These are phyloP conservation scores for Bruchidius siliquastri DNA, from an alignment of 2,888 invertebrate genomes.

Conservation along the genomic window DNA sequence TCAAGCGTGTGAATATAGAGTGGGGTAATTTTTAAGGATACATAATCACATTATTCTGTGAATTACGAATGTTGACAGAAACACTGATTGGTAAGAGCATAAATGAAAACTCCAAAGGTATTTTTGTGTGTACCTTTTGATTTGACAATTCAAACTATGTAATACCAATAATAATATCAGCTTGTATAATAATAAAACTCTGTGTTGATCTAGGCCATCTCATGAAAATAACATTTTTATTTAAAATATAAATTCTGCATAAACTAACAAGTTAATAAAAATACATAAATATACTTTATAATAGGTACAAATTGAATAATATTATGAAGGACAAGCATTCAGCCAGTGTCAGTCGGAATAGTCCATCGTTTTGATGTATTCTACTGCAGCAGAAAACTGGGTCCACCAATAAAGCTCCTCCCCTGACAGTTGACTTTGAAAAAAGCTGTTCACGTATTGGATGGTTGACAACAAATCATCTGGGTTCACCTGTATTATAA, in stretches of 20 bases:
- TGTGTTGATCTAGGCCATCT: background rate
- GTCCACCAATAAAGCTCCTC: conserved; percentile 99
- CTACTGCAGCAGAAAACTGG: conserved; percentile 93
- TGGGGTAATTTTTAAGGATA: too few species aligned
- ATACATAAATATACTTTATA: conserved; percentile 31
- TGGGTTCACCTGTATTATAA: conserved; percentile 75
- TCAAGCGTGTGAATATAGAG: too few species aligned
- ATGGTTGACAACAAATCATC: conserved; percentile 89
- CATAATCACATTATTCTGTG: too few species aligned
- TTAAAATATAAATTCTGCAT: conserved; percentile 36
- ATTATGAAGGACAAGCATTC: conserved; percentile 23
- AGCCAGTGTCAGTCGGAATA: conserved; percentile 51
- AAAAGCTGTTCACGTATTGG: conserved; percentile 92
- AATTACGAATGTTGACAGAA: too few species aligned
- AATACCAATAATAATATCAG: too few species aligned
- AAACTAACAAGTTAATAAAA: conserved; percentile 35
- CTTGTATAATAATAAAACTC: background rate
- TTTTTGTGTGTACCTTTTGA: too few species aligned
- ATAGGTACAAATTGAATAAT: conserved; percentile 27
- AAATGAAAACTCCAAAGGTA: too few species aligned
- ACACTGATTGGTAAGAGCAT: too few species aligned
- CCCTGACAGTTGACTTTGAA: conserved; percentile 75
- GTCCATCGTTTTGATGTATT: conserved; percentile 98
- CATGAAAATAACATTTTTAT: conserved; percentile 22
- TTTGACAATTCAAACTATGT: too few species aligned